A percentile compares a stretch with the other conserved stretches of the same genome.
Evolutionary conservation across 2,797 vertebrate species (phyloP).

Genomic region (Carduelis carduelis): DNA sequence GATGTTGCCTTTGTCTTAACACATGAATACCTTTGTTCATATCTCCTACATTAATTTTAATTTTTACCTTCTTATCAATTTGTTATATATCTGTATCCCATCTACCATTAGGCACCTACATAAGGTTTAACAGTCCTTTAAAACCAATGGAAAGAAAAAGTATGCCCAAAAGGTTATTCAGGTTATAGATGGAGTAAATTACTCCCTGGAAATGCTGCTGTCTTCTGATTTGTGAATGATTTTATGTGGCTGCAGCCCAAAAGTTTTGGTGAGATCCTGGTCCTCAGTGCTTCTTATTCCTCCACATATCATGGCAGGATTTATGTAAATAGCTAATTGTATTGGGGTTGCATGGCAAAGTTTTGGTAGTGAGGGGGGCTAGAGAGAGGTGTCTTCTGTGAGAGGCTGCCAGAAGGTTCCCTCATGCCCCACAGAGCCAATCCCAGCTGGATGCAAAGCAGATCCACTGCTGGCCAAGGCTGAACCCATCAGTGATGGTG

Average conservation of each 20-base stretch:
- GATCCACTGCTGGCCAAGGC: background rate
- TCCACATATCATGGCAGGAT: background rate
- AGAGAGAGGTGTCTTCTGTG: background rate
- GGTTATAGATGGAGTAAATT: background rate
- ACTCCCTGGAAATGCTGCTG: background rate
- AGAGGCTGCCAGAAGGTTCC: background rate
- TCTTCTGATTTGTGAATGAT: background rate
- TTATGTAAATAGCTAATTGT: background rate
- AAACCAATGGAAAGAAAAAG: background rate
- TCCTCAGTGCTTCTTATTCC: background rate
- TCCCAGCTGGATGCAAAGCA: background rate
- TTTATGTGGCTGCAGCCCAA: background rate
- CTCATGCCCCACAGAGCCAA: background rate
- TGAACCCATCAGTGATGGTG: background rate
- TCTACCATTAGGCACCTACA: fast-evolving
- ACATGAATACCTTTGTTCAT: background rate
- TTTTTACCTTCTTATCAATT: background rate
- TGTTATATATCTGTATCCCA: background rate
- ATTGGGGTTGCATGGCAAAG: background rate
- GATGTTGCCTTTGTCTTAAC: background rate
- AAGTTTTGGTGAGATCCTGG: background rate
- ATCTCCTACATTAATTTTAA: background rate
- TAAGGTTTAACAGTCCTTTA: background rate
- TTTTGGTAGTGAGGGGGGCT: background rate
- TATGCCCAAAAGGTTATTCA: background rate